phyloP scores from a whole-genome alignment of 1,140 invertebrate species.

The Galleria mellonella region DNA sequence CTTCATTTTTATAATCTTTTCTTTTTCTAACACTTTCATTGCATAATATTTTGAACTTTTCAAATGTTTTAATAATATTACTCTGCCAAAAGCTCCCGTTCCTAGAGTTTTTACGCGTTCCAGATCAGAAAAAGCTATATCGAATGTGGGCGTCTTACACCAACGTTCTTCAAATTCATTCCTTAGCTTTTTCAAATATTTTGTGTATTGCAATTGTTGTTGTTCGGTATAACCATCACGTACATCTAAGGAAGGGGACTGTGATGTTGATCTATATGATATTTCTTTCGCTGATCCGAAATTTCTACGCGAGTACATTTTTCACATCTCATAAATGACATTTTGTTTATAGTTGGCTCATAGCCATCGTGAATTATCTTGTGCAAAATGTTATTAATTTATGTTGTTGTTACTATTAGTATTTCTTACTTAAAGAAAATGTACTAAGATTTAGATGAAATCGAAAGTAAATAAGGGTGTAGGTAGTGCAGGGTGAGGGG shows the following conservation, averaged over 20 bases:
- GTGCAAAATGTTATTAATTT: too few species aligned
- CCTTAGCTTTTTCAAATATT: constrained; percentile 50
- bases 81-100: constrained; percentile 92
- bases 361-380: constrained; percentile 18
- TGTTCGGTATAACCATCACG: constrained; percentile 51
- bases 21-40: constrained; percentile 94
- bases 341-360: neutral
- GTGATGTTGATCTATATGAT: constrained; percentile 23
- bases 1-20: constrained; percentile 88
- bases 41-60: constrained; percentile 81
- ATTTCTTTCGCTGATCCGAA: constrained; percentile 22
- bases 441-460: neutral
- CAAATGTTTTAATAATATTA: constrained; percentile 85
- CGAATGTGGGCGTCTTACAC: constrained; percentile 35
- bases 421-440: too few species aligned
- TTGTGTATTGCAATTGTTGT: constrained; percentile 54
- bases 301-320: constrained; percentile 41
- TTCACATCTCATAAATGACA: constrained; percentile 7
- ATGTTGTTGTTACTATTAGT: too few species aligned
- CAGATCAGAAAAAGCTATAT: constrained; percentile 37
- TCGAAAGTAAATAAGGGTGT: constrained; percentile 29
- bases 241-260: constrained; percentile 22
- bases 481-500: constrained; percentile 28
- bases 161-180: constrained; percentile 51
- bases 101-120: constrained; percentile 79